Evolutionary conservation across 2,888 invertebrate genomes (phyloP), one percentile per base, ranked within the genome.

Genomic region (Stomorhina lunata): DNA sequence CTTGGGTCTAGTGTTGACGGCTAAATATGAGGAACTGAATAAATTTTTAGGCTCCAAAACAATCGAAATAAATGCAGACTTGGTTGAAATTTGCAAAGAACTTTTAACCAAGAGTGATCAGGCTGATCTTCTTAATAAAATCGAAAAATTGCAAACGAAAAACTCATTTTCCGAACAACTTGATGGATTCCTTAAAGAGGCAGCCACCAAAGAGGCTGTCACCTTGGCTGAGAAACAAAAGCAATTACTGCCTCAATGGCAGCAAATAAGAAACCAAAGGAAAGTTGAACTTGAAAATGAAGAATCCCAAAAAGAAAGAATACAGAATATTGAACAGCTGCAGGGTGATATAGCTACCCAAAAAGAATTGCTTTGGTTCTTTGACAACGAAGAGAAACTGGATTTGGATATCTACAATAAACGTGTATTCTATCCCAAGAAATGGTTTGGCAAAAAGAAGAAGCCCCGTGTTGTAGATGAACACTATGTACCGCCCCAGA

Each of bases 341-440:
- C 87, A 92, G 53, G 89, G 91, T 80, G 85, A 90, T 7, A 90
- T 93, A 83, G 91, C 92, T 25, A 87, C 91, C 53, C 93, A 93
- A 87, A 96, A 96, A 87, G 92, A 92, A 79, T 93, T 93, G 84
- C 88, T 95, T 66, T 95, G 95, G 95, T 97, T 95, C 93, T 97
- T 97, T 91, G 95, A 96, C 80, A 95, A 95, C 87, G 94, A 95
- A 88, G 95, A 96, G 45, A 90, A 94, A 86, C 93, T 96, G 85
- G 95, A 96, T 86, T 91, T 96, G 55, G 89, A 93, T 89, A 95
- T 96, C 85, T 94, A 94, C 87, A 93, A 90, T 88, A 94, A 92
- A 88, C 92, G 90, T 88, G 91, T 91, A 68, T 90, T 83, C 43
- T 91, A 92, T 84, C 92, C 90, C 0, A 92, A 92, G 80, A 87